Conservation (phyloP, 2,797 vertebrate genomes). For the Cyclura pinguis region DNA sequence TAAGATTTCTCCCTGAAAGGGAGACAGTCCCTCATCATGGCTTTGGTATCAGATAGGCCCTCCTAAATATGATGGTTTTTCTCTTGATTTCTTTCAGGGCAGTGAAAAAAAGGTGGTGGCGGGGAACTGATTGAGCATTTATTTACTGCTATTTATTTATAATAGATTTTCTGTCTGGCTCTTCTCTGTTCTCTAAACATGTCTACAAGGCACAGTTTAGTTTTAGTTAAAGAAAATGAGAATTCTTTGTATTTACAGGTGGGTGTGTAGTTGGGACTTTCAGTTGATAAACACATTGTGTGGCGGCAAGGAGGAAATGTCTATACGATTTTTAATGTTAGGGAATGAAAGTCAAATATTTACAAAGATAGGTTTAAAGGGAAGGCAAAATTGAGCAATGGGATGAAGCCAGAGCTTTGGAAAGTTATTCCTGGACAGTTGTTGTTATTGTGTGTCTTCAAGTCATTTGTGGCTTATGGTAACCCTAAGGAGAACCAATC, state of each 20-base stretch:
- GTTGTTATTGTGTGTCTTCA: too few species aligned
- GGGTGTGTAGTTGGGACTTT: neutral
- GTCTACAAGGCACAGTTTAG: neutral
- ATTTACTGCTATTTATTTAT: neutral
- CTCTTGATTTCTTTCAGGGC: slow-evolving; percentile 40
- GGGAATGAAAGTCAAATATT: neutral
- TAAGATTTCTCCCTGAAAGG: slow-evolving; percentile 73
- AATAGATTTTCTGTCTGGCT: neutral
- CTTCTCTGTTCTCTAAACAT: neutral
- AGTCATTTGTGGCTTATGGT: too few species aligned
- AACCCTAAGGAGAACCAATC: too few species aligned
- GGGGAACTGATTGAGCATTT: neutral
- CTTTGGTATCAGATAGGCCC: slow-evolving; percentile 54
- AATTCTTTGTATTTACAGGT: neutral
- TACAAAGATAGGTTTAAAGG: too few species aligned
- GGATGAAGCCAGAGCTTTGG: too few species aligned
- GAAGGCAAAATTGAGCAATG: too few species aligned
- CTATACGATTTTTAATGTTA: neutral
- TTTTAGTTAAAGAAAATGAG: slow-evolving; percentile 26
- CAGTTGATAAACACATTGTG: neutral
- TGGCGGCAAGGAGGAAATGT: neutral
- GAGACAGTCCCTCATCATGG: slow-evolving; percentile 56
- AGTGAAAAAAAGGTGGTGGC: slow-evolving; percentile 25
- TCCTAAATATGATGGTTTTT: slow-evolving; percentile 54
- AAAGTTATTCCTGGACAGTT: too few species aligned